These are phyloP conservation scores for Bettongia penicillata DNA, from an alignment of 2,113 vertebrate species.

Conservation along the genomic window DNA sequence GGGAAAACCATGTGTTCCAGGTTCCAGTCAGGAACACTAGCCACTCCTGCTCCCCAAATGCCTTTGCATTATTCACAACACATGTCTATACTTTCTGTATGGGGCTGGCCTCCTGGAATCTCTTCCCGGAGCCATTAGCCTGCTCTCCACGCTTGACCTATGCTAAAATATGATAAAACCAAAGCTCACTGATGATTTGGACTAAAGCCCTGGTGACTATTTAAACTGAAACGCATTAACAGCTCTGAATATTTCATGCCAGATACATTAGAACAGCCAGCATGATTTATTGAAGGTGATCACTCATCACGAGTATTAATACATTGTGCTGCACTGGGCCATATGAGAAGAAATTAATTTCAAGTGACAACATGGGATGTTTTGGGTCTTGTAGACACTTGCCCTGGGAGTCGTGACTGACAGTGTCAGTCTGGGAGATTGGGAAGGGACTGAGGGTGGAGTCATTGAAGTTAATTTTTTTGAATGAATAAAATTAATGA, in stretches of 20 bases:
- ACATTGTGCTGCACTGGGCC: slow-evolving; percentile 50
- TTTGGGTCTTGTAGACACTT: slow-evolving; percentile 50
- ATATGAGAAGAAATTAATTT: slow-evolving; percentile 61
- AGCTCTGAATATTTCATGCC: slow-evolving; percentile 81
- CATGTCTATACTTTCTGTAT: not conserved
- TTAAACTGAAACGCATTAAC: slow-evolving; percentile 79
- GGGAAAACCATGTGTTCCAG: not conserved
- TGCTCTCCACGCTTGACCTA: slow-evolving; percentile 28
- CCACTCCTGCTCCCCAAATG: not conserved
- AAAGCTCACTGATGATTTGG: slow-evolving; percentile 68
- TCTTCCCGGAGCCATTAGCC: slow-evolving; percentile 52
- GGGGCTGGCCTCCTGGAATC: not conserved
- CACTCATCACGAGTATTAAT: slow-evolving; percentile 61
- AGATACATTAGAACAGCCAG: slow-evolving; percentile 74
- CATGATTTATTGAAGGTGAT: slow-evolving; percentile 77
- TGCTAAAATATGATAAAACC: slow-evolving; percentile 29
- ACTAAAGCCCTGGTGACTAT: slow-evolving; percentile 68
- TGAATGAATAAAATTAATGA: not conserved
- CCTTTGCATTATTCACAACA: not conserved
- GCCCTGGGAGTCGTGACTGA: slow-evolving; percentile 23
- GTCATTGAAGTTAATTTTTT: not conserved
- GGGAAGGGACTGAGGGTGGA: not conserved
- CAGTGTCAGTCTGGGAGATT: not conserved
- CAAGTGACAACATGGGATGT: slow-evolving; percentile 57
- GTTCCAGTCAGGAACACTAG: not conserved